Evolutionary conservation across 2,113 vertebrate genomes (phyloP).

Genomic region (Percina caprodes): DNA sequence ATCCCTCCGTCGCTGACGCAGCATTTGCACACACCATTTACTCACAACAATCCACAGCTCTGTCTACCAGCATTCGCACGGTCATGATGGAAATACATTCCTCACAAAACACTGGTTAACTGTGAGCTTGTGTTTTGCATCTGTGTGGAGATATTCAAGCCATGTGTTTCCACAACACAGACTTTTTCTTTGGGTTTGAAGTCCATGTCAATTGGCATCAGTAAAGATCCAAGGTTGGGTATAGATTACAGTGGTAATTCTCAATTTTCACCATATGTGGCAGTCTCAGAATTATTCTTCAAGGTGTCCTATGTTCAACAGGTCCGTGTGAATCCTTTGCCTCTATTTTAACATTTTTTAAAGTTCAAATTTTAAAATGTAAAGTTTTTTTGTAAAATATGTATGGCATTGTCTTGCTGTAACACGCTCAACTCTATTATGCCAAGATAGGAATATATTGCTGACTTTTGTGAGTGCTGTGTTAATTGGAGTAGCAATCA

Average conservation of each 20-base stretch:
- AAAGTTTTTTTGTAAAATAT: no score
- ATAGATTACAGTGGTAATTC: constrained; percentile 5
- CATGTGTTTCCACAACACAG: constrained; percentile 56
- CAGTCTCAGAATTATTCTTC: not conserved
- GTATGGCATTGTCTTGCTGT: not conserved
- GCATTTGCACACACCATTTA: constrained; percentile 65
- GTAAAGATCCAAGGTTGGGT: constrained; percentile 17
- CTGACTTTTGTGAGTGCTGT: constrained; percentile 24
- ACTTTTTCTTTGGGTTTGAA: constrained; percentile 32
- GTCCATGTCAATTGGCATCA: constrained; percentile 12
- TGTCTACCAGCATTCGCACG: constrained; percentile 46
- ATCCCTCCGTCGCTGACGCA: constrained; percentile 52
- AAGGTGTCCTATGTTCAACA: not conserved
- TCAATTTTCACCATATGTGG: constrained; percentile 29
- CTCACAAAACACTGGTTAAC: constrained; percentile 41
- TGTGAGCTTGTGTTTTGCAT: constrained; percentile 46
- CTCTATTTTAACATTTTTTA: constrained; percentile 2
- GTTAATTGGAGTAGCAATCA: constrained; percentile 35
- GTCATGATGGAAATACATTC: constrained; percentile 35
- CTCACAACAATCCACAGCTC: constrained; percentile 53
- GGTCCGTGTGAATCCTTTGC: not conserved
- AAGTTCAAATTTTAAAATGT: no score
- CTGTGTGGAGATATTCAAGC: constrained; percentile 21
- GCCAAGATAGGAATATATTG: not conserved
- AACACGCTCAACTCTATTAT: not conserved